Evolutionary conservation across 1,140 invertebrate genomes (phyloP).

Genomic region (Nebria ingens): DNA sequence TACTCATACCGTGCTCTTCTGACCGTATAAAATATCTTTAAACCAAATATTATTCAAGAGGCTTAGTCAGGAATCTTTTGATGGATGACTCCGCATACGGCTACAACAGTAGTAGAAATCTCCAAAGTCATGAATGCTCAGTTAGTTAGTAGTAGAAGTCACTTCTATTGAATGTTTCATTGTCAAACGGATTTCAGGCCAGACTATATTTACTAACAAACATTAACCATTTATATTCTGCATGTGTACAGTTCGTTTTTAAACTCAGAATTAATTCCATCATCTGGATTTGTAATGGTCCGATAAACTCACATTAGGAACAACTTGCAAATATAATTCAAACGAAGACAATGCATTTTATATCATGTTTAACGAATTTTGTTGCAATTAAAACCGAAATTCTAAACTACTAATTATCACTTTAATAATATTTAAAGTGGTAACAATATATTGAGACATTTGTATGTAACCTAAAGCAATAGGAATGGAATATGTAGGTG

Average conservation of each 20-base stretch:
- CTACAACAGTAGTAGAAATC: background rate
- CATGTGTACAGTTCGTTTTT: background rate
- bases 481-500: too few relatives aligned
- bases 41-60: constrained; percentile 9
- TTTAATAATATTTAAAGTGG: too few relatives aligned
- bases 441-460: too few relatives aligned
- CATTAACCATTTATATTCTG: background rate
- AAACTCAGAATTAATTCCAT: background rate
- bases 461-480: too few relatives aligned
- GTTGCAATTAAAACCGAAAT: too few relatives aligned
- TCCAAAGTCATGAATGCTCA: background rate
- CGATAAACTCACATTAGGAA: background rate
- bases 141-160: background rate
- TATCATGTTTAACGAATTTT: too few relatives aligned
- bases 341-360: too few relatives aligned
- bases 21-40: constrained; percentile 6
- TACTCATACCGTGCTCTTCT: background rate
- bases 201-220: background rate
- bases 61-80: background rate
- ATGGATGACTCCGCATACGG: background rate
- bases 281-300: background rate
- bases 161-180: background rate
- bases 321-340: background rate
- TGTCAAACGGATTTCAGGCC: background rate
- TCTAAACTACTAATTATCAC: too few relatives aligned